These are phyloP conservation scores for Rousettus leschenaultii DNA, from an alignment of 2,113 vertebrate genomes.

Conservation along the genomic window DNA sequence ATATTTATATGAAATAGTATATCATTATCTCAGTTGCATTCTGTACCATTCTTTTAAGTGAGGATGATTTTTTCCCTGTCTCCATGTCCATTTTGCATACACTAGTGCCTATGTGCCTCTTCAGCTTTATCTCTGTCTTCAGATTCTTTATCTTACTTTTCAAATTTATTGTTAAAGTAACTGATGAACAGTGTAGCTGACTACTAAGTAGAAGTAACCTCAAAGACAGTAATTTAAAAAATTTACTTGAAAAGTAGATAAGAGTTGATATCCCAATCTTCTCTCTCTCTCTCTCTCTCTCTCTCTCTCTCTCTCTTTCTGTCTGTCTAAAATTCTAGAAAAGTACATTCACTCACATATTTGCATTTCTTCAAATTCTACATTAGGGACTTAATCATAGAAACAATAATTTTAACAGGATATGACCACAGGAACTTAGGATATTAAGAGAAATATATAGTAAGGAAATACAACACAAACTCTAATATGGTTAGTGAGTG, in stretches of 20 bases:
- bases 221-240: constrained; percentile 63
- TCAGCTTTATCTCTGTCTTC: constrained; percentile 58
- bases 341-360: neutral
- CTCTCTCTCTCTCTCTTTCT: neutral
- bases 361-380: neutral
- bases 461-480: neutral
- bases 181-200: neutral
- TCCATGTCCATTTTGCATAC: constrained; percentile 73
- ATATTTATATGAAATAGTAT: constrained; percentile 64
- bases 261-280: neutral
- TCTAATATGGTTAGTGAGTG: neutral
- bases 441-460: neutral
- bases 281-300: neutral
- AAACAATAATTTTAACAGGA: neutral
- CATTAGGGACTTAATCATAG: constrained; percentile 2
- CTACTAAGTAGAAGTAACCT: neutral
- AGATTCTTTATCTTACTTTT: neutral
- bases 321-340: neutral
- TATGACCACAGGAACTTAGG: neutral
- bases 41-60: constrained; percentile 57
- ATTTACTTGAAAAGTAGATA: constrained; percentile 17
- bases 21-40: constrained; percentile 70
- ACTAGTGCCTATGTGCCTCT: neutral
- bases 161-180: constrained; percentile 26
- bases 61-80: constrained; percentile 36